Base-by-base conservation (phyloP, 2,797 vertebrate species). In the Cryptoprocta ferox region DNA sequence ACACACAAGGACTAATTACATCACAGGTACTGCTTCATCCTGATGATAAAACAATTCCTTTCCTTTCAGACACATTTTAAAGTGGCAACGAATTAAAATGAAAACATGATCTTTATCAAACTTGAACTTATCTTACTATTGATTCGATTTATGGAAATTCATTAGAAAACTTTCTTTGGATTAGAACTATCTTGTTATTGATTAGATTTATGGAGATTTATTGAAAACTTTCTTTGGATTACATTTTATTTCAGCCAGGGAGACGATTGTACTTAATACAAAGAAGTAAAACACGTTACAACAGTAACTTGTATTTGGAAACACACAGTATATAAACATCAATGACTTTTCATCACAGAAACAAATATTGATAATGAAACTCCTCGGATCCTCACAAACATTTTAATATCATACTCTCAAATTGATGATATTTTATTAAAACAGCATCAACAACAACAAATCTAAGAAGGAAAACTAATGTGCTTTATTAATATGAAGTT, bases 31-130 rank as follows among this genome's bases (percentile, higher is more conserved):
- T 71, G 14, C 6, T 89, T 97, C 24, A 90, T 91, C 66, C 4
- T 92, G 89, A 87, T 79, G 88, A 18, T 8, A 93, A 87, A 68
- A 97, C 59, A 90, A 92, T 89, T 53, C 61, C 61, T 97, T 82
- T 96, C 15, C 80, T 89, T 42, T 32, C n/a, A 85, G 95, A 95
- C 96, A 95, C 89, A 95, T 79, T 71, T 95, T 93, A 35, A 92
- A 95, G 81, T 56, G 39, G 21, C 28, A 97, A 71, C 10, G 35
- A 56, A 76, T 89, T 76, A 92, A 95, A 93, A 93, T 96, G 70
- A 97, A 98, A 98, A 97, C 56, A 94, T 16, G 12, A 84, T 93
- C 37, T 97, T 98, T 96, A 95, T 75, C 95, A 95, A 98, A 81
- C 48, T 97, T 96, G 37, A 87, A 50, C 1, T 35, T 35, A 42